Evolutionary conservation across 2,113 vertebrate genomes (phyloP), one percentile per base, ranked within the genome.

Genomic region (Lethenteron reissneri): DNA sequence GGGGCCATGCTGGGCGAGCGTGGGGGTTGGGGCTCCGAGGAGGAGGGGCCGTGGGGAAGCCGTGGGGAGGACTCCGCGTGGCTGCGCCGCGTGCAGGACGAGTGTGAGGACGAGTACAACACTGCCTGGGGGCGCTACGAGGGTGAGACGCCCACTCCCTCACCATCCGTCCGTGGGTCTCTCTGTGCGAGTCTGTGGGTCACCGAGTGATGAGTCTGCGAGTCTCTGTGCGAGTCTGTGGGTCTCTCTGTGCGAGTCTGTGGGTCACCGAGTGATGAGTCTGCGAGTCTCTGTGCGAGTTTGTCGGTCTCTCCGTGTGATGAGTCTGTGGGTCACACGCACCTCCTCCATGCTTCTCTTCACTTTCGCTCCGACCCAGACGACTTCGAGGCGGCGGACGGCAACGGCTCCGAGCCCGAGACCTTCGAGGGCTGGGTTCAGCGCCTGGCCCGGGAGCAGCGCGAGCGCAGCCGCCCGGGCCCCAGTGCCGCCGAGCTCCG

Each of bases 391-490:
- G 70, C 72, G 1, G 72, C 82, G 1, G 76, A 81, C 7, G 41
- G 41, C 41, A 41, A 41, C 41, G 41, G 41, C 41, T 82, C 81
- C 1, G 85, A 88, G 0, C 80, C 83, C 0, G 83, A 85, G 73
- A 84, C 86, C 72, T 91, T 82, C 56, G 84, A 83, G 1, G 80
- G 80, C 74, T 90, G 88, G 88, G 81, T 84, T 0, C 84, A 89
- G 11, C 83, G 83, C 3, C 82, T 91, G 70, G 80, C 83, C 58
- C 77, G 2, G 58, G 87, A 91, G 64, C 86, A 88, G 69, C 79
- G 80, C 2, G 71, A 75, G 21, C 86, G 83, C 75, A 69, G 2
- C 2, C 74, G 76, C 1, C 74, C 57, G 72, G 72, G 19, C n/a
- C 72, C n/a, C 2, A 11, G 41, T 11, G 70, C 56, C 19, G 72